These are phyloP conservation scores for Notothenia rossii DNA, from an alignment of 2,113 vertebrate genomes.

Conservation along the genomic window DNA sequence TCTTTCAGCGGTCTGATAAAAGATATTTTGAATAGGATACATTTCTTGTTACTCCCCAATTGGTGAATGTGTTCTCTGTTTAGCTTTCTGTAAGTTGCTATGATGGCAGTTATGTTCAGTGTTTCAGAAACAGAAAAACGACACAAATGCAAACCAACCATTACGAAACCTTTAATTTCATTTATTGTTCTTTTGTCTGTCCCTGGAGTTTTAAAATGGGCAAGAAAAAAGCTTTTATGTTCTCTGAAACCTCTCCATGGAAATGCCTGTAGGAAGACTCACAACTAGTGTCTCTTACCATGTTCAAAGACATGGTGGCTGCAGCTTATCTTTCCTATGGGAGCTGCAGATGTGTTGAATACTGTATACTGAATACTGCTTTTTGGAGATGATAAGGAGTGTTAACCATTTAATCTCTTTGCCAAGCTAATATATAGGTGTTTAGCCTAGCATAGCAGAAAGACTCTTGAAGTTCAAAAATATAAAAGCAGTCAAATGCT, in stretches of 20 bases:
- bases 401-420: no score
- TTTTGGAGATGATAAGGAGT: not conserved
- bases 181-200: conserved; percentile 2
- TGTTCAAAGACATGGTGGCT: conserved; percentile 10
- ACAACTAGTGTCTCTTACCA: not conserved
- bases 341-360: conserved; percentile 16
- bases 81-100: not conserved
- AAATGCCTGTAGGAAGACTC: not conserved
- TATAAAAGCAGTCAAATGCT: not conserved
- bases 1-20: not conserved
- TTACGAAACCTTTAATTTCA: not conserved
- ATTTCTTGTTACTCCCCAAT: no score
- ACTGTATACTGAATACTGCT: no score
- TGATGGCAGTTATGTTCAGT: not conserved
- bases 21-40: not conserved
- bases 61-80: not conserved
- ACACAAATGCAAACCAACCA: conserved; percentile 5
- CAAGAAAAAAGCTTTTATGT: conserved; percentile 8
- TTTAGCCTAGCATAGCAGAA: conserved; percentile 5
- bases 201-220: not conserved
- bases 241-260: not conserved
- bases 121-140: not conserved
- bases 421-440: not conserved
- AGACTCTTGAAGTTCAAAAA: not conserved
- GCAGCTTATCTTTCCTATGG: conserved; percentile 15